phyloP scores from a whole-genome alignment of 92 coral and sea anemone species.

The Umimayanthus chanpuru region DNA sequence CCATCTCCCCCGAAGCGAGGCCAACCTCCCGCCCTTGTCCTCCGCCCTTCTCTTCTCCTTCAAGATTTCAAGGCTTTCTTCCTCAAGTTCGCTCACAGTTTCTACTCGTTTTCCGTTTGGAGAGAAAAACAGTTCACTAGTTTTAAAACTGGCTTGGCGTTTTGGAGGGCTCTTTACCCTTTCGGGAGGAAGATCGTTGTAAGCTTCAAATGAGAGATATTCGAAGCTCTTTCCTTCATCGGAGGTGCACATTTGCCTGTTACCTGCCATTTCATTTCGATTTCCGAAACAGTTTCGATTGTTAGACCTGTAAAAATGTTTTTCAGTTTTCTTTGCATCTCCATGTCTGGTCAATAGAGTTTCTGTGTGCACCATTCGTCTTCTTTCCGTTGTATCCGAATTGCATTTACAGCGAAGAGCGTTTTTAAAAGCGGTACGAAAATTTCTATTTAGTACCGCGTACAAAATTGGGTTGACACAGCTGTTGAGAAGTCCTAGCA shows the following conservation, averaged over 20 bases:
- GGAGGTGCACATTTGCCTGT: not conserved
- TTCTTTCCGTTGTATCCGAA: constrained; percentile 73
- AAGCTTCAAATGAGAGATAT: constrained; percentile 19
- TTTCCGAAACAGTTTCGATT: not conserved
- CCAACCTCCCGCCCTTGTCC: not conserved
- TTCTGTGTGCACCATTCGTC: constrained; percentile 46
- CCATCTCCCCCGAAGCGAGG: constrained; percentile 18
- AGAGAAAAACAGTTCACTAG: not conserved
- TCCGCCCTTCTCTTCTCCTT: not conserved
- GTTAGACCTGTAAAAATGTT: not conserved
- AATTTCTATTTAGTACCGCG: constrained; percentile 79
- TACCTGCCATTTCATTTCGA: not conserved
- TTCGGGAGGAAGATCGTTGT: not conserved
- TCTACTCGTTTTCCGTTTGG: not conserved
- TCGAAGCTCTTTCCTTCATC: constrained; percentile 13
- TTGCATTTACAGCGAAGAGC: constrained; percentile 79
- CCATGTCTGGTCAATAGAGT: constrained; percentile 7
- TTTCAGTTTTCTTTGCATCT: not conserved
- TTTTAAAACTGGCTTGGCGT: not conserved
- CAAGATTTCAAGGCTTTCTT: not conserved
- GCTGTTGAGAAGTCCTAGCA: constrained; percentile 78
- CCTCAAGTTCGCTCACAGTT: not conserved
- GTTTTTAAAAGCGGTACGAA: constrained; percentile 77
- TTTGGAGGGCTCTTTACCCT: not conserved
- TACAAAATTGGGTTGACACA: constrained; percentile 79